phyloP scores from a whole-genome alignment of 1,140 invertebrate species.

The Platyura marginata region DNA sequence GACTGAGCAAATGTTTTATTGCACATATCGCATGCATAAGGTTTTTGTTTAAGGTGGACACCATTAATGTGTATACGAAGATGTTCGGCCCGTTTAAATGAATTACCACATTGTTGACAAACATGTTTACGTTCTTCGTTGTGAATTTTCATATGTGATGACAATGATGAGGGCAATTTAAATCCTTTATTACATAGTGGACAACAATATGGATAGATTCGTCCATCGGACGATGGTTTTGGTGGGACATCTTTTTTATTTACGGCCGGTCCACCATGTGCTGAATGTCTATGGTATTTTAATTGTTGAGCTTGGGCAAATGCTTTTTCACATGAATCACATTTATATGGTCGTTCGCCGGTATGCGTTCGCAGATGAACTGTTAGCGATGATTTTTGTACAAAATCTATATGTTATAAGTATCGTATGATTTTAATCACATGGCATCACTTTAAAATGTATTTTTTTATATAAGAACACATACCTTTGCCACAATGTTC shows the following conservation, averaged over 20 bases:
- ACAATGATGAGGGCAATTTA: neutral
- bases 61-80: neutral
- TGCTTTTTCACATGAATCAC: constrained; percentile 49
- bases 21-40: constrained; percentile 19
- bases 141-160: neutral
- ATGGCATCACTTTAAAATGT: no score
- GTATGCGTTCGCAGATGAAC: constrained; percentile 62
- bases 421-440: no score
- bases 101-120: neutral
- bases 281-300: constrained; percentile 1
- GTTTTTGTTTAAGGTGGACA: constrained; percentile 4
- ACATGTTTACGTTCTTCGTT: neutral
- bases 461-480: no score
- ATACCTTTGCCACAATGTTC: constrained; percentile 43
- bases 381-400: constrained; percentile 5
- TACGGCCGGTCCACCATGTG: neutral
- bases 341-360: constrained; percentile 10
- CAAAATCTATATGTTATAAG: neutral
- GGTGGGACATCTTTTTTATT: neutral
- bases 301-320: constrained; percentile 26
- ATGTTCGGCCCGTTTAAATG: constrained; percentile 1
- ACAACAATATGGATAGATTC: neutral
- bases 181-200: neutral
- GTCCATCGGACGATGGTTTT: neutral
- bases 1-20: constrained; percentile 21